A percentile compares a stretch with the other conserved stretches of the same genome.
phyloP scores from a whole-genome alignment of 2,113 vertebrate genomes.

The Brachyistius frenatus region DNA sequence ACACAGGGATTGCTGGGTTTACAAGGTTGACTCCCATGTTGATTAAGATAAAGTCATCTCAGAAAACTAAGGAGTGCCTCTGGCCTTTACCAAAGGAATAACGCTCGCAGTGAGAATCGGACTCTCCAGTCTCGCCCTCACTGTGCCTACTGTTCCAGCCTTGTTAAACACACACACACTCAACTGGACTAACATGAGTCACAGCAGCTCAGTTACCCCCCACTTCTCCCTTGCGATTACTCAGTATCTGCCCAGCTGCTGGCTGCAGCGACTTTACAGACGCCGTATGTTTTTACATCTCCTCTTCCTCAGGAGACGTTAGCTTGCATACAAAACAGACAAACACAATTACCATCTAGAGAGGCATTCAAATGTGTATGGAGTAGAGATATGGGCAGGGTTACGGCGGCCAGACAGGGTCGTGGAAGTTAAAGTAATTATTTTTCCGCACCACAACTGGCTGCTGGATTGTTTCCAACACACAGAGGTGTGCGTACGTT shows the following conservation, averaged over 20 bases:
- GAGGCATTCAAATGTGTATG: conserved; percentile 9
- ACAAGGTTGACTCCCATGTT: conserved; percentile 54
- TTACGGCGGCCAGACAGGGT: not conserved
- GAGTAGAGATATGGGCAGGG: not conserved
- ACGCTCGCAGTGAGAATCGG: conserved; percentile 28
- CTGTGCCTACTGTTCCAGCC: conserved; percentile 55
- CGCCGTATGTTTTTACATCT: conserved; percentile 40
- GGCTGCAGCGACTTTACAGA: conserved; percentile 54
- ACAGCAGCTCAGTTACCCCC: conserved; percentile 62
- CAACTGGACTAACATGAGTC: conserved; percentile 73
- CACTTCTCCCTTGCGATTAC: conserved; percentile 66
- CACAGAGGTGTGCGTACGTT: not conserved
- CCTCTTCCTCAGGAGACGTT: conserved; percentile 33
- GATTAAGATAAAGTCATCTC: conserved; percentile 52
- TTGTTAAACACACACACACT: conserved; percentile 71
- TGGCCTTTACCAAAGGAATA: conserved; percentile 42
- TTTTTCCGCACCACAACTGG: not conserved
- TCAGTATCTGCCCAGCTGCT: conserved; percentile 72
- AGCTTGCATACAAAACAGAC: conserved; percentile 33
- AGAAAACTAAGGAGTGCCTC: conserved; percentile 65
- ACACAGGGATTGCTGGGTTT: conserved; percentile 59
- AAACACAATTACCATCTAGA: conserved; percentile 23
- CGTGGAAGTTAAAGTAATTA: conserved; percentile 34
- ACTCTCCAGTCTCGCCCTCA: conserved; percentile 50
- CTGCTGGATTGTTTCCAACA: conserved; percentile 1